Evolutionary conservation across 2,113 vertebrate species (phyloP), one percentile per base, ranked within the genome.

Genomic region (Electrona antarctica): DNA sequence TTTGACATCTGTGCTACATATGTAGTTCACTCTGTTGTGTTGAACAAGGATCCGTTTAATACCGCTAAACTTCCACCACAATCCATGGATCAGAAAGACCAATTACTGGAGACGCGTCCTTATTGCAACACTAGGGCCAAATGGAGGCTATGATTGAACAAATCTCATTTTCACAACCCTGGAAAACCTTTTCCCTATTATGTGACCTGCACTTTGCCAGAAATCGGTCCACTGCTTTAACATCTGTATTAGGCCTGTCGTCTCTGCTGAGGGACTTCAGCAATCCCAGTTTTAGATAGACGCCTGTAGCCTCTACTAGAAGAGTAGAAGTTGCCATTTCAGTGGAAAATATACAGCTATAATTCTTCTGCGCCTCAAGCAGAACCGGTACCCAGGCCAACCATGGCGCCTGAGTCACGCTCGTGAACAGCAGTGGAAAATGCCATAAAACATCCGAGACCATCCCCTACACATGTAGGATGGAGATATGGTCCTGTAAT

Each of bases 1-100:
- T 69, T 72, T 64, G 72, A 87, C 92, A 92, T 92, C 88, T 92
- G 89, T 78, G 15, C 55, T 52, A 50, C 90, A 89, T 54, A 62
- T 87, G 87, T 62, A 69, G 67, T 50, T 50, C 15, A 7, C 7
- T 67, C 73, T 68, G 73, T 79, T 85, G 83, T 85, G 78, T 55
- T 55, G 63, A 21, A 74, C 45, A 21, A 29, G 71, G 78, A 85
- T 65, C 75, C 47, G 59, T 84, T 83, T 64, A 85, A 79, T 49
- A 64, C 57, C 47, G 60, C 62, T 54, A 46, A 68, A 70, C 54
- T 65, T 46, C 45, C 52, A 33, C 14, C 48, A 68, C 69, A 64
- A 81, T n/a, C 1, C 64, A 61, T 11, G 14, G 63, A 58, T 57
- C 55, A 28, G 63, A 64, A 79, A 73, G 74, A 72, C 60, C 0